Percentiles rank a stretch among this genome's conserved stretches.
Conservation (phyloP, 2,888 invertebrate species). For the Urechis unicinctus region DNA sequence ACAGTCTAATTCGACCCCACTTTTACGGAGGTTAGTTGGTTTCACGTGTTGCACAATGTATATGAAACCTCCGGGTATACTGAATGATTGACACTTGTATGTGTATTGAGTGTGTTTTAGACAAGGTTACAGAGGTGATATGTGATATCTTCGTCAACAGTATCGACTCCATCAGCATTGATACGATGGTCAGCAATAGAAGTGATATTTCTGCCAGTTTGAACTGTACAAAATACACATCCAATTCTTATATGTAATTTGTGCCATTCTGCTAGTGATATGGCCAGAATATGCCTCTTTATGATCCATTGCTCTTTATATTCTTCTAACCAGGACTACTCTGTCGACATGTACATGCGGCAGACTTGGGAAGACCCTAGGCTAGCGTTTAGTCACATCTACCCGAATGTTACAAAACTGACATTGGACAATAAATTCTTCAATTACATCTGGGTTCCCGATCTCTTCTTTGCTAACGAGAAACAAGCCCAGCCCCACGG, state of each 20-base stretch:
- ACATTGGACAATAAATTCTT: conserved; percentile 3
- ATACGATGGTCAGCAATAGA: conserved; percentile 86
- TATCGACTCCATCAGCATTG: conserved; percentile 87
- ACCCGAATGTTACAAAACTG: background rate
- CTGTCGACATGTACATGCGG: conserved; percentile 13
- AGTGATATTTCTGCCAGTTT: too few relatives aligned
- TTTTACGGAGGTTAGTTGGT: too few relatives aligned
- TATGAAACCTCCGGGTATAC: too few relatives aligned
- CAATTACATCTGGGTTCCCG: conserved; percentile 23
- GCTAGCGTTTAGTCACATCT: conserved; percentile 5
- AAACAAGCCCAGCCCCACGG: conserved; percentile 17
- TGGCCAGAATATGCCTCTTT: too few relatives aligned
- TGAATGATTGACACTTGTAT: too few relatives aligned
- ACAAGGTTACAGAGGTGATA: conserved; percentile 28
- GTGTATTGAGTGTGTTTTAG: too few relatives aligned
- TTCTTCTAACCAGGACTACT: conserved; percentile 21
- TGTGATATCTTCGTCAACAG: conserved; percentile 53
- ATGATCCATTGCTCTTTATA: too few relatives aligned
- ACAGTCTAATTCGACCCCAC: too few relatives aligned
- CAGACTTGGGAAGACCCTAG: conserved; percentile 18
- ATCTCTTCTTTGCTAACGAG: conserved; percentile 24
- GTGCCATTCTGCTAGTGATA: too few relatives aligned
- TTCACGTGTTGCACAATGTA: too few relatives aligned
- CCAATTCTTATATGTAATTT: too few relatives aligned
- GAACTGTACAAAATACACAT: too few relatives aligned